phyloP scores from a whole-genome alignment of 2,113 vertebrate species.

The Syrrhaptes paradoxus region DNA sequence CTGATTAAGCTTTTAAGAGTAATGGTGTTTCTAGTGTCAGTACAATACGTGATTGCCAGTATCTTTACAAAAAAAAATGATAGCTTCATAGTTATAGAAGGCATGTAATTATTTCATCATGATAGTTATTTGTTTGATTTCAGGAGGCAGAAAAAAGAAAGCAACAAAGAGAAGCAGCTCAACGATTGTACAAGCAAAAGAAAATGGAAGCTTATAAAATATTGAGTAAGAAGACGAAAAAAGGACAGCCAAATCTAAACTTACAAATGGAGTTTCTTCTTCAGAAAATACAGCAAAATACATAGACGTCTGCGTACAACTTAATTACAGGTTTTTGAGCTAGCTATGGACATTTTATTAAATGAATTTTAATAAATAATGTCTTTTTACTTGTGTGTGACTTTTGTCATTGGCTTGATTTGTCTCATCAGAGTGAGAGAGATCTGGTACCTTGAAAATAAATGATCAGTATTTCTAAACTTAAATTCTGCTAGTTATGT shows the following conservation, averaged over 20 bases:
- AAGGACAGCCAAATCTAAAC: constrained; percentile 96
- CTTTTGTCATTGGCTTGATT: neutral
- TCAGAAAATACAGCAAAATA: constrained; percentile 88
- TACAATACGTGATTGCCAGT: neutral
- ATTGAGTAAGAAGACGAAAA: constrained; percentile 91
- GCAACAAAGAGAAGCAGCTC: constrained; percentile 85
- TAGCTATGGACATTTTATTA: neutral
- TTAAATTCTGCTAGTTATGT: neutral
- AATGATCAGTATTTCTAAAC: neutral
- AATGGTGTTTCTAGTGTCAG: neutral
- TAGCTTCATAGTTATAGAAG: neutral
- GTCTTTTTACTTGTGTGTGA: neutral
- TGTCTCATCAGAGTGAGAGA: neutral
- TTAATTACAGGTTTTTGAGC: neutral
- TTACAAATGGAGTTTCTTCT: constrained; percentile 94
- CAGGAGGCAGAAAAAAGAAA: constrained; percentile 85
- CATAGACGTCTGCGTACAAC: neutral
- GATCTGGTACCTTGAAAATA: neutral
- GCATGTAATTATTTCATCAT: neutral
- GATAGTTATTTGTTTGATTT: constrained; percentile 6
- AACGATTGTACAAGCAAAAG: constrained; percentile 86
- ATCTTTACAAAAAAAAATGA: neutral
- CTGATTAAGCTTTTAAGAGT: neutral
- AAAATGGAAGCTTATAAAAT: constrained; percentile 90
- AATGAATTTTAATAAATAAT: neutral